These are phyloP conservation scores for Pholis gunnellus DNA, from an alignment of 2,113 vertebrate species.

Conservation along the genomic window DNA sequence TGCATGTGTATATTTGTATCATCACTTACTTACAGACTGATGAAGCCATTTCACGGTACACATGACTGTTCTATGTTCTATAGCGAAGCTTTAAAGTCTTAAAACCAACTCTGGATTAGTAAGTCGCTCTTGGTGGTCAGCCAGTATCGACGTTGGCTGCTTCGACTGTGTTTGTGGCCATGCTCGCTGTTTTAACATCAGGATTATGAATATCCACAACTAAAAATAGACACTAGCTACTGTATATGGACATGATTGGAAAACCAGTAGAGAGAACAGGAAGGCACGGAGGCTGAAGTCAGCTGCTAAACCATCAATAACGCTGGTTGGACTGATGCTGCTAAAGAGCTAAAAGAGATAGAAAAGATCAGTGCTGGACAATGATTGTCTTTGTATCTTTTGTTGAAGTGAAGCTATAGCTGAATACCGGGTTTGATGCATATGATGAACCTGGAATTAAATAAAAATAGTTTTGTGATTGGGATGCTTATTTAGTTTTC, in stretches of 20 bases:
- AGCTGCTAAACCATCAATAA: constrained; percentile 22
- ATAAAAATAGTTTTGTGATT: not conserved
- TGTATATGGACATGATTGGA: constrained; percentile 29
- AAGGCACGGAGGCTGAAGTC: not conserved
- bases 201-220: constrained; percentile 56
- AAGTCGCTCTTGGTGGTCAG: constrained; percentile 22
- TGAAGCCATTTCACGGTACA: not conserved
- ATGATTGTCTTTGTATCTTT: not conserved
- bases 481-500: not conserved
- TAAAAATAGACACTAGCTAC: constrained; percentile 55
- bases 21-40: not conserved
- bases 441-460: not conserved
- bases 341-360: not conserved
- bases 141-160: constrained; percentile 20
- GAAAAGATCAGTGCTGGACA: not conserved
- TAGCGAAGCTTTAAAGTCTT: not conserved
- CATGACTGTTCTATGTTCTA: constrained; percentile 1
- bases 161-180: constrained; percentile 24
- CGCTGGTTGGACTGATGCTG: not conserved
- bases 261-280: constrained; percentile 20
- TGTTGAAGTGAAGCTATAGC: not conserved
- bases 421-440: not conserved
- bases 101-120: constrained; percentile 49
- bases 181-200: constrained; percentile 34
- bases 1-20: not conserved